Conservation (phyloP, 2,113 vertebrate species). For the Mola mola region DNA sequence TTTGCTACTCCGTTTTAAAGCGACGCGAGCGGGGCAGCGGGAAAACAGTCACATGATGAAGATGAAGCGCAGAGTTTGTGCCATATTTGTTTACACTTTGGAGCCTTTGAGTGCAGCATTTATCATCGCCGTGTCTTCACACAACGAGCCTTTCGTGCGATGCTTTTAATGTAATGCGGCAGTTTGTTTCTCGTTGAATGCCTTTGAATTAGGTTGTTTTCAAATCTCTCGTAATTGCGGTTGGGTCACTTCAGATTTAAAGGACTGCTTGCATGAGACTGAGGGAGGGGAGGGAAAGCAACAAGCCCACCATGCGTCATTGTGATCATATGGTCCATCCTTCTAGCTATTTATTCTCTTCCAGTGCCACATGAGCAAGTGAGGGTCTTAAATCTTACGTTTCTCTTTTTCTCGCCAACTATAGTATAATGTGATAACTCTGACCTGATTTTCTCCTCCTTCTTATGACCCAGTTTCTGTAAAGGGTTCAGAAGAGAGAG, state of each 20-base stretch:
- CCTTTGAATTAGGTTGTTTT: not conserved
- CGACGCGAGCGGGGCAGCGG: not conserved
- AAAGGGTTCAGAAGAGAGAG: too few relatives aligned
- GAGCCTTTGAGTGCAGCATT: not conserved
- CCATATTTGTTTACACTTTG: not conserved
- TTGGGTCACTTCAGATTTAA: too few relatives aligned
- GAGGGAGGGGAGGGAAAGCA: not conserved
- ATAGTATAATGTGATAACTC: too few relatives aligned
- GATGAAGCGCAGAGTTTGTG: too few relatives aligned
- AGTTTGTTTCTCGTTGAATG: not conserved
- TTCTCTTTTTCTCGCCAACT: too few relatives aligned
- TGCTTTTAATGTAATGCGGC: too few relatives aligned
- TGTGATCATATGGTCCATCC: not conserved
- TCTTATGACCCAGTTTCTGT: too few relatives aligned
- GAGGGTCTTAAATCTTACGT: too few relatives aligned
- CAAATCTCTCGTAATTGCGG: too few relatives aligned
- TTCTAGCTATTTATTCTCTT: not conserved
- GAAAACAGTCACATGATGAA: too few relatives aligned
- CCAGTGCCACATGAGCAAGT: not conserved
- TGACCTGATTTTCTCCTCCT: too few relatives aligned
- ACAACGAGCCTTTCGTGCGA: not conserved
- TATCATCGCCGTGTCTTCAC: constrained; percentile 2
- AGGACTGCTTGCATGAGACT: not conserved
- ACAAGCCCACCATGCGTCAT: not conserved
- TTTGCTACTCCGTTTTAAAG: constrained; percentile 20